phyloP scores from a whole-genome alignment of 2,113 vertebrate genomes.

The Eudyptes chrysolophus region DNA sequence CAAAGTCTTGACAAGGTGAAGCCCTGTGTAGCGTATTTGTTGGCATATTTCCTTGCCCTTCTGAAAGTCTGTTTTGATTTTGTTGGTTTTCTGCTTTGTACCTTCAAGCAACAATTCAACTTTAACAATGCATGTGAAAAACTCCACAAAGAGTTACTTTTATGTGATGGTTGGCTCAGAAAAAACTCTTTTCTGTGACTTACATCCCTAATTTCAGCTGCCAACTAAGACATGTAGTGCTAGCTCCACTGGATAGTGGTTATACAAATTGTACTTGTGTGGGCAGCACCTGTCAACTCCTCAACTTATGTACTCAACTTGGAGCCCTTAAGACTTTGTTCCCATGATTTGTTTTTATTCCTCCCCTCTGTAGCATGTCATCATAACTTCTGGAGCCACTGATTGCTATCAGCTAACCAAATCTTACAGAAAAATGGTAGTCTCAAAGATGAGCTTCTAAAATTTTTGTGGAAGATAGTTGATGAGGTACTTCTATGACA shows the following conservation, averaged over 20 bases:
- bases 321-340: not conserved
- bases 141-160: constrained; percentile 34
- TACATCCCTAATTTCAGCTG: constrained; percentile 2
- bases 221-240: not conserved
- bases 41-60: constrained; percentile 68
- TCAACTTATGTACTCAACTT: not conserved
- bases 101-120: constrained; percentile 56
- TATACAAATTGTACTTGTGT: constrained; percentile 48
- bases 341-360: constrained; percentile 35
- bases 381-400: not conserved
- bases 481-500: not conserved
- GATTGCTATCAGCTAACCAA: constrained; percentile 29
- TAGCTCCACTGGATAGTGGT: constrained; percentile 30
- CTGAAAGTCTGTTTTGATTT: constrained; percentile 64
- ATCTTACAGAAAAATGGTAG: not conserved
- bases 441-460: not conserved
- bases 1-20: constrained; percentile 74
- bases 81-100: constrained; percentile 48
- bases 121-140: constrained; percentile 55
- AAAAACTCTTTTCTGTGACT: constrained; percentile 33
- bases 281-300: constrained; percentile 60
- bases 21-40: constrained; percentile 44
- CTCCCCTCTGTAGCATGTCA: not conserved
- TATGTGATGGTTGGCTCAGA: constrained; percentile 33
- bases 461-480: not conserved